Conservation (phyloP, 2,888 invertebrate species). For the Carabus problematicus region DNA sequence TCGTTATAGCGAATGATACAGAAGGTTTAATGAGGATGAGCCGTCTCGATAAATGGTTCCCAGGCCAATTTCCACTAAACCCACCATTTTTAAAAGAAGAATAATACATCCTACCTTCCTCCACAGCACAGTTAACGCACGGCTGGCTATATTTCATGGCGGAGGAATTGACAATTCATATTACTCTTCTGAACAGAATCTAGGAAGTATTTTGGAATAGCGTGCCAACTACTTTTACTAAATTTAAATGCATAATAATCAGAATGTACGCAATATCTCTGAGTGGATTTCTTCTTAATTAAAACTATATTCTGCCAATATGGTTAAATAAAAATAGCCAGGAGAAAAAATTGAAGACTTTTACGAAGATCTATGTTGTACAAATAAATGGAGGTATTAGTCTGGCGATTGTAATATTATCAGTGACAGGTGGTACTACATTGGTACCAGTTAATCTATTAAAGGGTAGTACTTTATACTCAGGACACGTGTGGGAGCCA, state of each 20-base stretch:
- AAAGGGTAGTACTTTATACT: constrained; percentile 7
- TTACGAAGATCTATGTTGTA: too few species aligned
- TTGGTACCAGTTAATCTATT: constrained; percentile 5
- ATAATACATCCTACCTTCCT: not conserved
- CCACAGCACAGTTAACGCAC: not conserved
- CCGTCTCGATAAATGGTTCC: constrained; percentile 40
- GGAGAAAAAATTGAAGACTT: too few species aligned
- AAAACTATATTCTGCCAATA: too few species aligned
- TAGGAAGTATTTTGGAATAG: too few species aligned
- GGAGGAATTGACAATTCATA: not conserved
- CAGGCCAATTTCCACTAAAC: constrained; percentile 10
- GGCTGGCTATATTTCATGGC: not conserved
- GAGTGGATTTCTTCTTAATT: too few species aligned
- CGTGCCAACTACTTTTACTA: too few species aligned
- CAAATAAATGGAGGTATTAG: too few species aligned
- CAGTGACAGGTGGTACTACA: not conserved
- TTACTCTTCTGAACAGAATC: not conserved
- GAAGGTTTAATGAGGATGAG: constrained; percentile 53
- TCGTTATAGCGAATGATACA: constrained; percentile 52
- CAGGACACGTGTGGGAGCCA: constrained; percentile 5
- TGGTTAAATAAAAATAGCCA: too few species aligned
- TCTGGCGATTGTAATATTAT: not conserved
- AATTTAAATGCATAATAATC: too few species aligned
- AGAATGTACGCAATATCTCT: too few species aligned
- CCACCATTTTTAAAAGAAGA: constrained; percentile 14